Evolutionary conservation across 2,797 vertebrate genomes (phyloP), one percentile per base, ranked within the genome.

Genomic region (Tapirus indicus): DNA sequence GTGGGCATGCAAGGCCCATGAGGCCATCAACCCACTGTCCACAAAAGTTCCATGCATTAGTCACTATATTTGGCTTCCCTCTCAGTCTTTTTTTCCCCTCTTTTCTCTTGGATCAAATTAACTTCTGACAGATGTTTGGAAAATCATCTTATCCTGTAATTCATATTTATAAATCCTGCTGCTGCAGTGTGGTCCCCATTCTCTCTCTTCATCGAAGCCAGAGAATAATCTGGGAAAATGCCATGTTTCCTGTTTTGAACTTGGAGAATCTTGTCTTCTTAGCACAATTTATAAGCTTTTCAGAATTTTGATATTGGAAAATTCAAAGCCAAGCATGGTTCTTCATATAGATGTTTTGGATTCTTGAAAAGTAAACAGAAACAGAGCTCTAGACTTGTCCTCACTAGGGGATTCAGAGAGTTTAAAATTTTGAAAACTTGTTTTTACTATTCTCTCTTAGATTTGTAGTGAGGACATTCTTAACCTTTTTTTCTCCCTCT

Each of bases 141-240:
- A 98, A 97, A 93, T 95, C 94, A 82, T 86, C 91, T 97, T 97
- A 97, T 97, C 95, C 97, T 96, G 95, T 97, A 96, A 92, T 97
- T 97, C 94, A 85, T 98, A 97, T 98, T 98, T 97, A 97, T 97
- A 98, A 98, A 97, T 97, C 97, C 93, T 96, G n/a, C 83, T 97
- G 95, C 83, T 97, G 62, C 96, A 89, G 94, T 97, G 97, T 97
- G 97, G 96, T 97, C 97, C 56, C 86, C 89, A 62, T 95, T 97
- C 78, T 95, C 74, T 95, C 27, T 97, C 89, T 98, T 97, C 94
- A 75, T 25, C 64, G 89, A 96, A 96, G 92, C 96, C 96, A 97
- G 93, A 97, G 79, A 95, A 95, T 79, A 97, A 95, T 94, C 98
- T 98, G 96, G 94, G 94, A 97, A 96, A 97, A 92, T 38, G 93